Base-by-base conservation (phyloP, 1,140 invertebrate genomes). In the Sitobion miscanthi region DNA sequence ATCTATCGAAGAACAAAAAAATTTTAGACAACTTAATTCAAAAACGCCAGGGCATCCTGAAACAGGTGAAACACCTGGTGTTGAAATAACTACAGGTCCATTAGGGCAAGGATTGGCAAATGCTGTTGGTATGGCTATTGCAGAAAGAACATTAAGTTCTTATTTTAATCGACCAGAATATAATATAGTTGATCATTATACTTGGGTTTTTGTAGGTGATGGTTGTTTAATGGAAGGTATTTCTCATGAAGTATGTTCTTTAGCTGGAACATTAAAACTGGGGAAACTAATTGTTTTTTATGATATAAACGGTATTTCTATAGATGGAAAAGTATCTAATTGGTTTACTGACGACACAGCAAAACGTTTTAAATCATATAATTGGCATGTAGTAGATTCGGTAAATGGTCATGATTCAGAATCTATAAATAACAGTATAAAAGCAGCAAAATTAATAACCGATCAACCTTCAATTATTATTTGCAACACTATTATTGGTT, bases 21-120 rank as follows among this genome's bases (percentile, higher is more conserved):
- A 86, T 45, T 92, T 94, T 47, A 49, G 88, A 35, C 49, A 49
- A 54, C 20, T 91, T 5, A 9, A 87, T 52, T 92, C 89, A 38
- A 94, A 88, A 83, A 93, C 90, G 14, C 91, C 94, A 45, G 94
- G 94, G 17, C 94, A 95, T 83, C 94, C 94, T 21, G 94, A 95
- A 94, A 35, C 14, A 23, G 86, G 49, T 42, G 23, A 88, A 11
- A 94, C 94, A 0, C 38, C 47, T 14, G 94, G 94, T 47, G 90
- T 95, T 2, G 94, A 95, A 94, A 93, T 93, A 0, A 94, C 94
- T 30, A 95, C 94, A 9, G 94, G 94, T 35, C 94, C 94, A 8
- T 93, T 95, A 17, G 94, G 94, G 0, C 94, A 95, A 93, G 94
- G 94, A 0, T 42, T 95, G 23, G 94, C 94, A 1, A 94, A 82